Percentiles rank a stretch among this genome's conserved stretches.
phyloP scores from a whole-genome alignment of 2,113 vertebrate genomes.

The Odocoileus virginianus region DNA sequence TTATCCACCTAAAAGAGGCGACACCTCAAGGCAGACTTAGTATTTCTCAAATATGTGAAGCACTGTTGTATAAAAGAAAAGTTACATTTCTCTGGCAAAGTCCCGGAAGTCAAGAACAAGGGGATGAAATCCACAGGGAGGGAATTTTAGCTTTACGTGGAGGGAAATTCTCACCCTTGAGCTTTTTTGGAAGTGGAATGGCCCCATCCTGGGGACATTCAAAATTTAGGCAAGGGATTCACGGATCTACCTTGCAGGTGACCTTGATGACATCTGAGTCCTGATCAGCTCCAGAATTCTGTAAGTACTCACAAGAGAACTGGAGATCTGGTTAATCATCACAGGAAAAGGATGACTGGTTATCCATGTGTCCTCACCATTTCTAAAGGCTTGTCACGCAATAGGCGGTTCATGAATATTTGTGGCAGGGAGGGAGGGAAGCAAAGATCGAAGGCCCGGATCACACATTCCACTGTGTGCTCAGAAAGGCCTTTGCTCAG shows the following conservation, averaged over 20 bases:
- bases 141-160: neutral
- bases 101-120: neutral
- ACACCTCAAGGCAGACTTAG: neutral
- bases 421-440: neutral
- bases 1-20: neutral
- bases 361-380: neutral
- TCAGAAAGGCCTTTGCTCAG: neutral
- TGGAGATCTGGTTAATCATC: neutral
- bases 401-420: neutral
- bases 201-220: neutral
- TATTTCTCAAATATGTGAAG: neutral
- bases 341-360: neutral
- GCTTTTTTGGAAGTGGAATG: neutral
- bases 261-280: neutral
- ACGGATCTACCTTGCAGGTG: neutral
- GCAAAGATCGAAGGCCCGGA: neutral
- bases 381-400: neutral
- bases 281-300: neutral
- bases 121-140: neutral
- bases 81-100: neutral
- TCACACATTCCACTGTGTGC: neutral
- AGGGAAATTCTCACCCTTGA: neutral
- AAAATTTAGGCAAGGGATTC: neutral
- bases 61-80: neutral
- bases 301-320: rapidly evolving